phyloP scores from a whole-genome alignment of 2,797 vertebrate species.

The Coregonus suidteri region DNA sequence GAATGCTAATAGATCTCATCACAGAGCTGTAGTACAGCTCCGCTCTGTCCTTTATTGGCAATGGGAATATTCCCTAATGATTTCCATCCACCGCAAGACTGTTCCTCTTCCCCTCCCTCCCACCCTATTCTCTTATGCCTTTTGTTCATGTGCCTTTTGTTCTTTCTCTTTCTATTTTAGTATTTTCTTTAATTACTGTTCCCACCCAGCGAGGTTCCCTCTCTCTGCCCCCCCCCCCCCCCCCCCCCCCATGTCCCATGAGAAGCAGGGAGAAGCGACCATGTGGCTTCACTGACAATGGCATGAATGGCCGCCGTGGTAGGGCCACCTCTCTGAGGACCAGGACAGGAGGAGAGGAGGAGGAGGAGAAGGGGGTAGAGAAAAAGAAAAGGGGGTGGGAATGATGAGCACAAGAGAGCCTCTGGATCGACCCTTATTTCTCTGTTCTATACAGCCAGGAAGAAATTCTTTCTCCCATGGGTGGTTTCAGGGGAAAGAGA shows the following conservation, averaged over 20 bases:
- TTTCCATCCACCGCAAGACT: conserved; percentile 63
- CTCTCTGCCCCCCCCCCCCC: conserved; percentile 37
- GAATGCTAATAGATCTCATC: conserved; percentile 69
- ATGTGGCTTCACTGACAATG: conserved; percentile 75
- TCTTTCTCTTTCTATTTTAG: conserved; percentile 68
- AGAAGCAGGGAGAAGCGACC: conserved; percentile 69
- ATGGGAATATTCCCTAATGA: conserved; percentile 70
- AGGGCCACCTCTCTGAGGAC: conserved; percentile 74
- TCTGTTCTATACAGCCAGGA: conserved; percentile 49
- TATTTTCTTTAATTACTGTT: conserved; percentile 78
- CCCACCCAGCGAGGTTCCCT: conserved; percentile 70
- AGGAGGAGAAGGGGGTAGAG: conserved; percentile 8
- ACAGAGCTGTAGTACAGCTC: conserved; percentile 56
- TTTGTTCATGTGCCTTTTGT: conserved; percentile 77
- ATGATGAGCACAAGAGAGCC: conserved; percentile 67
- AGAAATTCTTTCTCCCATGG: conserved; percentile 68
- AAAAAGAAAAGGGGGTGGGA: conserved; percentile 70
- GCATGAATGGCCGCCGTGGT: conserved; percentile 74
- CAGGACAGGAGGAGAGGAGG: conserved; percentile 36
- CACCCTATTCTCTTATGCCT: conserved; percentile 68
- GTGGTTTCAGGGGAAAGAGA: conserved; percentile 53
- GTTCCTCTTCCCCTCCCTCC: no score
- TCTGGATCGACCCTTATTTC: conserved; percentile 59
- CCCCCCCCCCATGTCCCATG: conserved; percentile 63
- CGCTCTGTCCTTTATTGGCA: conserved; percentile 61